Conservation (phyloP, 1,140 invertebrate species). For the Achroia grisella region DNA sequence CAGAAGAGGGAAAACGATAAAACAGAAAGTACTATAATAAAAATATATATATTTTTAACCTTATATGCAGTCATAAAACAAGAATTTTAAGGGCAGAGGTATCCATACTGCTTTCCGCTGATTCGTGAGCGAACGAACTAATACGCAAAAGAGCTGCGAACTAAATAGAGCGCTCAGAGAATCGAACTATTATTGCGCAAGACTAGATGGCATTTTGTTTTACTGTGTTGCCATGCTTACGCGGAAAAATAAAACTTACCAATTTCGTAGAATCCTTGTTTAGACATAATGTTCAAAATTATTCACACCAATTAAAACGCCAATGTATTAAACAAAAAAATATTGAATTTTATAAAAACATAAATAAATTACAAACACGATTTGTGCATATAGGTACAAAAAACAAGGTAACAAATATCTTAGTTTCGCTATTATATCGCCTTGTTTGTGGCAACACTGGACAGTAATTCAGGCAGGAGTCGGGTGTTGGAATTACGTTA, state of each 20-base stretch:
- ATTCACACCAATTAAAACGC: slow-evolving; percentile 6
- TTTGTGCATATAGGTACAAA: neutral
- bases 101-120: too few species aligned
- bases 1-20: too few species aligned
- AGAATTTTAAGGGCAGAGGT: too few species aligned
- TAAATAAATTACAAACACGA: slow-evolving; percentile 5
- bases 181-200: too few species aligned
- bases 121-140: too few species aligned
- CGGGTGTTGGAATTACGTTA: neutral
- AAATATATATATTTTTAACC: too few species aligned
- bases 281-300: slow-evolving; percentile 47
- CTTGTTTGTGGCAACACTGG: slow-evolving; percentile 2
- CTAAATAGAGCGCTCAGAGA: too few species aligned
- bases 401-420: neutral
- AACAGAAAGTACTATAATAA: too few species aligned
- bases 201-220: too few species aligned
- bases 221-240: slow-evolving; percentile 21
- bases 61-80: too few species aligned
- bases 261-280: slow-evolving; percentile 66
- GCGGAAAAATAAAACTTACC: slow-evolving; percentile 40
- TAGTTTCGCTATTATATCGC: neutral
- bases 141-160: too few species aligned
- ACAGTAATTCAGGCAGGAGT: neutral
- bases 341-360: slow-evolving; percentile 1
- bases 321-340: neutral